Evolutionary conservation across 2,113 vertebrate species (phyloP).

Genomic region (Toxotes chatareus): DNA sequence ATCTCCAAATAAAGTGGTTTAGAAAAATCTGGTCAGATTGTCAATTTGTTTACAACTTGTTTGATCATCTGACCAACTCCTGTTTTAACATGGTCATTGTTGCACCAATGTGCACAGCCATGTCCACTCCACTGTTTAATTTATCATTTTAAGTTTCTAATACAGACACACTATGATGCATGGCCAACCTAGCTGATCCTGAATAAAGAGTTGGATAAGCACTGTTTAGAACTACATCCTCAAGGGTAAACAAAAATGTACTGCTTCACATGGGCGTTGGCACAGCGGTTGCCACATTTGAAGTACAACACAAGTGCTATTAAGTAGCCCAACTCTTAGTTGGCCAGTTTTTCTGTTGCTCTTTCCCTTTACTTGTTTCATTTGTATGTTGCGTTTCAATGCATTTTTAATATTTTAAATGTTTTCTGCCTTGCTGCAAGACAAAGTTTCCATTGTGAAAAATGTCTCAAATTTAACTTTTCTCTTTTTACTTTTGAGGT

Average conservation of each 20-base stretch:
- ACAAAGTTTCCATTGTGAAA: not conserved
- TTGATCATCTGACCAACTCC: not conserved
- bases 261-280: not conserved
- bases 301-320: not conserved
- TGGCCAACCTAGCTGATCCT: not conserved
- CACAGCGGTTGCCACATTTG: not conserved
- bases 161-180: not conserved
- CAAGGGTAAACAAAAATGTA: not conserved
- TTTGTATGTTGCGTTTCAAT: not conserved
- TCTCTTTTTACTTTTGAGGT: constrained; percentile 41
- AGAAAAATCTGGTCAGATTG: not conserved
- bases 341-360: not conserved
- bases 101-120: not conserved
- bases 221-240: not conserved
- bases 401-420: not conserved
- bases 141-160: not conserved
- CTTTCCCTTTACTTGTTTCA: not conserved
- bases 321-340: not conserved
- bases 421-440: not conserved
- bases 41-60: not conserved
- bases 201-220: not conserved
- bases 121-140: not conserved
- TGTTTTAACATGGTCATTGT: not conserved
- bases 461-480: not conserved
- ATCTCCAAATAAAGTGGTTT: not conserved